Evolutionary conservation across 1,140 invertebrate species (phyloP).

Genomic region (Gryllus bimaculatus): DNA sequence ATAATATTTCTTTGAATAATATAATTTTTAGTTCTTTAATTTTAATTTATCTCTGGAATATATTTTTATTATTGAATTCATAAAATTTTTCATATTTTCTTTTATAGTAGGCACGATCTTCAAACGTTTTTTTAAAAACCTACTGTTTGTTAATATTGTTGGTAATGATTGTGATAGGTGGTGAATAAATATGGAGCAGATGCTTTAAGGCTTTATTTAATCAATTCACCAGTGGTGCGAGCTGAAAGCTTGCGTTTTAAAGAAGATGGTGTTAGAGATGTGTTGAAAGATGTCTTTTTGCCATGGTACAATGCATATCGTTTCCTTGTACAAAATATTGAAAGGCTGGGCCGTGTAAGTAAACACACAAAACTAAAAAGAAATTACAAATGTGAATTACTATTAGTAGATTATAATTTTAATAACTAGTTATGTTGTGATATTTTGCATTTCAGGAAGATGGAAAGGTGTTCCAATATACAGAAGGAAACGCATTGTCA

Average conservation of each 20-base stretch:
- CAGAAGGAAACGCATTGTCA: constrained; percentile 24
- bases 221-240: constrained; percentile 96
- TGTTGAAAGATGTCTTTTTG: constrained; percentile 95
- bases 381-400: too few relatives aligned
- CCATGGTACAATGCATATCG: constrained; percentile 99
- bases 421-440: too few relatives aligned
- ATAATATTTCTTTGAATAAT: constrained; percentile 16
- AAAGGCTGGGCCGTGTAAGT: neutral
- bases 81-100: too few relatives aligned
- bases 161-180: constrained; percentile 34
- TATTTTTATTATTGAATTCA: constrained; percentile 8
- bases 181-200: constrained; percentile 94
- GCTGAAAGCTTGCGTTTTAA: constrained; percentile 95
- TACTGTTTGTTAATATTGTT: constrained; percentile 21
- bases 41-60: constrained; percentile 3
- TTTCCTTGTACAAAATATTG: constrained; percentile 86
- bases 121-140: too few relatives aligned
- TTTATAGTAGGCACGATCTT: too few relatives aligned
- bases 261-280: constrained; percentile 91
- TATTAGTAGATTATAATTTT: too few relatives aligned
- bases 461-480: constrained; percentile 11
- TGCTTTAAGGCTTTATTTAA: constrained; percentile 89
- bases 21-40: too few relatives aligned
- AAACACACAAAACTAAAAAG: neutral
- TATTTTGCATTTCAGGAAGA: constrained; percentile 25